Conservation (phyloP, 2,797 vertebrate species). For the Tokudaia muenninki region DNA sequence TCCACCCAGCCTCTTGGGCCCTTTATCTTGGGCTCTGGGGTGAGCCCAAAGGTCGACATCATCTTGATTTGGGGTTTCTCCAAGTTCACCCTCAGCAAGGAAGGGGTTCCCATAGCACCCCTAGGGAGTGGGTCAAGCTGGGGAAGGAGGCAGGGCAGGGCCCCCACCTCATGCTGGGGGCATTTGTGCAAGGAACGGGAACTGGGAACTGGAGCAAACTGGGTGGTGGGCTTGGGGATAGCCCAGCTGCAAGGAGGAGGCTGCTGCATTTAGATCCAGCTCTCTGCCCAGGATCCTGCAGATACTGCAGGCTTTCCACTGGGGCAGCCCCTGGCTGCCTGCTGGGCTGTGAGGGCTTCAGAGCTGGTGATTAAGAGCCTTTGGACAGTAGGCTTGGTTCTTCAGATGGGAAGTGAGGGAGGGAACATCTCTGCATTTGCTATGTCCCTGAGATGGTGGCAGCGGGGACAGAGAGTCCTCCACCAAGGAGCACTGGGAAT, state of each 20-base stretch:
- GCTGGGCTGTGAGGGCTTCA: background rate
- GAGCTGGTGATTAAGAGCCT: background rate
- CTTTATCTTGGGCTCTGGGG: background rate
- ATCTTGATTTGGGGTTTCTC: background rate
- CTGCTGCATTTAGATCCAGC: fast-evolving
- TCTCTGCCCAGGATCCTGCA: fast-evolving
- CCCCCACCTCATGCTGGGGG: background rate
- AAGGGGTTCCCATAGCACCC: background rate
- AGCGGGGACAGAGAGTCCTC: background rate
- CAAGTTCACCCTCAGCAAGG: background rate
- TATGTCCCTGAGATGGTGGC: too few relatives aligned
- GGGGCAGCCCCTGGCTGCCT: fast-evolving
- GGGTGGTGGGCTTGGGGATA: fast-evolving
- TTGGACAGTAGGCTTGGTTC: background rate
- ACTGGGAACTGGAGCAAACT: fast-evolving
- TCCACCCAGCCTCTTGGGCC: fast-evolving
- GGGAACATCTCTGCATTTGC: fast-evolving
- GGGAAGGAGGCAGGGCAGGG: background rate
- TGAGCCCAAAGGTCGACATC: background rate
- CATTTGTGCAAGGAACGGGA: background rate
- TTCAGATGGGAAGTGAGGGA: background rate
- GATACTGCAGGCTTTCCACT: too few relatives aligned
- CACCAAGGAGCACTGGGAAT: fast-evolving
- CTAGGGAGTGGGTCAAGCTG: background rate
- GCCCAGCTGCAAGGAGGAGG: background rate